Evolutionary conservation across 2,888 invertebrate genomes (phyloP).

Genomic region (Sturmia bella): DNA sequence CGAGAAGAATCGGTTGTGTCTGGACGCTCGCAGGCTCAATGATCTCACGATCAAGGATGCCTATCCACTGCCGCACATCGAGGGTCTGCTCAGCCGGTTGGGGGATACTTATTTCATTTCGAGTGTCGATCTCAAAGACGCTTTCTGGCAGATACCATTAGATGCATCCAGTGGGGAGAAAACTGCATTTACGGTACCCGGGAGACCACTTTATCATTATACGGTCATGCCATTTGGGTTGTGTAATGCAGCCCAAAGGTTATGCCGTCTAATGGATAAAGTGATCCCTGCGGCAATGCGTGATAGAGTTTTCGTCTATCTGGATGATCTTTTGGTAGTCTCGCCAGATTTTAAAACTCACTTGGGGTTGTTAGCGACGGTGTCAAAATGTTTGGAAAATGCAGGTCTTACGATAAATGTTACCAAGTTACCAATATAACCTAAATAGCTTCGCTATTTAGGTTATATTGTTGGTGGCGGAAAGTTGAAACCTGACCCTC

Average conservation of each 20-base stretch:
- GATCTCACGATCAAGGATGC: not conserved
- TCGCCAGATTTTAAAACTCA: not conserved
- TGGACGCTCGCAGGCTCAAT: not conserved
- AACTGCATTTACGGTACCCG: too few relatives aligned
- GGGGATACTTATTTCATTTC: not conserved
- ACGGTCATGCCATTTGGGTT: too few relatives aligned
- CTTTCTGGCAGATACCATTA: too few relatives aligned
- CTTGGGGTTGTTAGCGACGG: too few relatives aligned
- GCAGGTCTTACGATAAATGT: not conserved
- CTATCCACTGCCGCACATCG: too few relatives aligned
- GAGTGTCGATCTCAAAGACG: not conserved
- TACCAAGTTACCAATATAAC: too few relatives aligned
- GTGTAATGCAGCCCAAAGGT: not conserved
- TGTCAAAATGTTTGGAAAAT: not conserved
- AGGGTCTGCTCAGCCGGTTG: too few relatives aligned
- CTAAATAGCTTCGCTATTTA: not conserved
- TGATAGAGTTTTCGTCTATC: constrained; percentile 13
- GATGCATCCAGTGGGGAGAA: too few relatives aligned
- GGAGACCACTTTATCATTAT: too few relatives aligned
- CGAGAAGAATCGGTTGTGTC: too few relatives aligned
- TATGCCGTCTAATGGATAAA: not conserved
- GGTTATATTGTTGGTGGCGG: too few relatives aligned
- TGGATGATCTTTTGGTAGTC: constrained; percentile 9
- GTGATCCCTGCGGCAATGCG: not conserved
- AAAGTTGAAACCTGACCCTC: too few relatives aligned